Conservation (phyloP, 2,888 invertebrate genomes). For the Dryadula phaetusa region DNA sequence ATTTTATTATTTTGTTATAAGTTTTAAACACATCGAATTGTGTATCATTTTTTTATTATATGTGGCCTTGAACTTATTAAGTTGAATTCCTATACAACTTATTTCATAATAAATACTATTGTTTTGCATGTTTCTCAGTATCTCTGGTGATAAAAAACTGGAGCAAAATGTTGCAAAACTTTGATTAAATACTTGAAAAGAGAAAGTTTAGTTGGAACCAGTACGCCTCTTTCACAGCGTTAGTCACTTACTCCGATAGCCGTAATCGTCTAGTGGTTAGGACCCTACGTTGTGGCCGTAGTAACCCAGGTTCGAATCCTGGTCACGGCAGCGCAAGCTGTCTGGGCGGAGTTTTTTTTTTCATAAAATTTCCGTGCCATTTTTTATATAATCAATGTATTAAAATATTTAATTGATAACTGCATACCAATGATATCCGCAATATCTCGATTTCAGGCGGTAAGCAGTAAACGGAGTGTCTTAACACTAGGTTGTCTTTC, state of each 20-base stretch:
- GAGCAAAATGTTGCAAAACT: background rate
- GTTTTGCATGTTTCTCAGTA: background rate
- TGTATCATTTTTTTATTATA: no score
- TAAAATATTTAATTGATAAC: no score
- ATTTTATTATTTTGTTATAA: no score
- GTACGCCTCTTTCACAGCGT: background rate
- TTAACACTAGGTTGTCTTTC: no score
- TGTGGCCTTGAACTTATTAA: no score
- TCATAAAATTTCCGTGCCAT: no score
- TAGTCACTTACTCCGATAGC: background rate
- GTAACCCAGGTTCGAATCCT: conserved; percentile 91
- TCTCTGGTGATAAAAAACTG: conserved; percentile 1
- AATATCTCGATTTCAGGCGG: no score
- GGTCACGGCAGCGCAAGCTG: conserved; percentile 83
- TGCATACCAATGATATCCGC: no score
- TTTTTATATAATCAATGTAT: no score
- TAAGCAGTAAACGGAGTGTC: no score
- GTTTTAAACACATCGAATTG: no score
- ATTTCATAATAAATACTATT: background rate
- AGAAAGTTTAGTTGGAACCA: background rate
- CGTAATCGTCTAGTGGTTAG: conserved; percentile 85
- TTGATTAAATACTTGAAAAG: background rate
- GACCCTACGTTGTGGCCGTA: conserved; percentile 91
- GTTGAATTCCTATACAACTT: no score
- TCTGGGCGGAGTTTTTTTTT: conserved; percentile 56